Evolutionary conservation across 2,113 vertebrate genomes (phyloP), one percentile per base, ranked within the genome.

Genomic region (Hemibagrus wyckioides): DNA sequence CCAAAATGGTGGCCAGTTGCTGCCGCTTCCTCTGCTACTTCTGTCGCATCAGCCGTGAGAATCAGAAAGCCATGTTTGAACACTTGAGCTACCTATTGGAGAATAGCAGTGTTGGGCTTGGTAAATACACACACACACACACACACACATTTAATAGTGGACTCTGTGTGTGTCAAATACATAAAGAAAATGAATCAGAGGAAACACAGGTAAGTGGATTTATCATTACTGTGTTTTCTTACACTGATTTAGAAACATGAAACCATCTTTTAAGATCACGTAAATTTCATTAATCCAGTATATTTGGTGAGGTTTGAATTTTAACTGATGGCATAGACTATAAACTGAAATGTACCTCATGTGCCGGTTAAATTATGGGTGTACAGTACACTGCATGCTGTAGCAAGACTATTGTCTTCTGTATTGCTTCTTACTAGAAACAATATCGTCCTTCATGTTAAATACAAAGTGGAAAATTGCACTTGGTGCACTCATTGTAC

Each of bases 51-150:
- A 99, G 98, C 90, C 96, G 98, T 2, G 98, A 99, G 92, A 99
- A 99, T 91, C 98, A 99, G 93, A 99, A 99, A 92, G 97, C 98
- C 85, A 99, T 99, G 98, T 99, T 99, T 92, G 98, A 99, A 92
- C 98, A 99, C 88, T 96, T 99, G 33, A 98, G 97, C 88, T 99
- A 99, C 93, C 93, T 99, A 82, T 93, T 99, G 93, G 98, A 99
- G 92, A 99, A 99, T 88, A 99, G 98, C 95, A 98, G 97, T 0
- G 97, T 99, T 4, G 98, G 98, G 79, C 93, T 99, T 84, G 98
- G 98, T 97, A 94, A 90, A 10, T 23, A 28, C 3, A 81, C 79
- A 21, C 50, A 52, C 63, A 9, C 30, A 85, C 52, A n/a, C 10
- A 65, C 33, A 25, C 65, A 57, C 73, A 80, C 41, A 28, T n/a